phyloP scores from a whole-genome alignment of 2,888 invertebrate species.

The Mimachlamys varia region DNA sequence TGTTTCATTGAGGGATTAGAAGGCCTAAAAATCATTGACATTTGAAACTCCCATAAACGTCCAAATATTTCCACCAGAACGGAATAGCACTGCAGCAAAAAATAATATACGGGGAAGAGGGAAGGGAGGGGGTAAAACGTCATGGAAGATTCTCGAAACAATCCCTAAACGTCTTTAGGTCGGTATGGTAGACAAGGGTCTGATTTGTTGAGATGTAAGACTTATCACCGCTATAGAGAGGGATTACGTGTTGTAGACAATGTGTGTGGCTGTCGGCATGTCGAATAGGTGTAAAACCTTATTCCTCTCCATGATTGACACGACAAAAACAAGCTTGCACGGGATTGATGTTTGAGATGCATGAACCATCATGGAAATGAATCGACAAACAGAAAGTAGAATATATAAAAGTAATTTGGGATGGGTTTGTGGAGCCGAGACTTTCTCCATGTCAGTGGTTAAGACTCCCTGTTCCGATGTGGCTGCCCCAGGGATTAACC shows the following conservation, averaged over 20 bases:
- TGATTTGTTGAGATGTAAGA: not conserved
- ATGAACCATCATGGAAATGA: not conserved
- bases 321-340: not conserved
- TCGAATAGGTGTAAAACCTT: not conserved
- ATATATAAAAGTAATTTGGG: constrained; percentile 1
- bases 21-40: not conserved
- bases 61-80: not conserved
- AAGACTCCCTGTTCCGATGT: not conserved
- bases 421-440: not conserved
- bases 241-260: not conserved
- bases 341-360: not conserved
- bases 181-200: not conserved
- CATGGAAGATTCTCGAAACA: not conserved
- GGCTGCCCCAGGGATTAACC: not conserved
- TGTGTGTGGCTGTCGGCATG: not conserved
- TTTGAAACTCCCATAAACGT: not conserved
- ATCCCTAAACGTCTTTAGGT: not conserved
- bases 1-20: not conserved
- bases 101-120: not conserved
- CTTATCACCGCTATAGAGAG: not conserved
- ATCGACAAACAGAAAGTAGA: not conserved
- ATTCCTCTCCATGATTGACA: not conserved
- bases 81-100: not conserved
- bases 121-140: too few relatives aligned
- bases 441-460: not conserved